Percentiles rank a stretch among this genome's conserved stretches.
Evolutionary conservation across 2,113 vertebrate species (phyloP).

Genomic region (Tragelaphus imberbis): DNA sequence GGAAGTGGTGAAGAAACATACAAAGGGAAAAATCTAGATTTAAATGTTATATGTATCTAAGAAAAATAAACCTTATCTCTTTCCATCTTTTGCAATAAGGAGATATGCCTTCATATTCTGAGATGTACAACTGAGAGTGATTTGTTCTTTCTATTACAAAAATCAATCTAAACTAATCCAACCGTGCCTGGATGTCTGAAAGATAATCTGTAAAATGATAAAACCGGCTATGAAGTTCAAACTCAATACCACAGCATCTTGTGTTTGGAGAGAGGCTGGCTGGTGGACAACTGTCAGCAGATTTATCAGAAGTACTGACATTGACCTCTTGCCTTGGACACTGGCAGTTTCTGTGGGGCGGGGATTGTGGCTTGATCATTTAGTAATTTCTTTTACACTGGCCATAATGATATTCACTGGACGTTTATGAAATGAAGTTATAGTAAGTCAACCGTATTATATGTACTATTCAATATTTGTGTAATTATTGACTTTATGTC

Average conservation of each 20-base stretch:
- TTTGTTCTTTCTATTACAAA: constrained; percentile 6
- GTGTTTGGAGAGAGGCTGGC: background rate
- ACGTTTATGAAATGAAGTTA: background rate
- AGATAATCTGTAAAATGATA: background rate
- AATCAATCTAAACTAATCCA: background rate
- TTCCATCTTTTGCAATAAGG: background rate
- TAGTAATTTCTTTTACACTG: background rate
- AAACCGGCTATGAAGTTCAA: background rate
- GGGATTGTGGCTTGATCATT: background rate
- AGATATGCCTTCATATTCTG: background rate
- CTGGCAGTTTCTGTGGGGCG: background rate
- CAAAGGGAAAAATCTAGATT: background rate
- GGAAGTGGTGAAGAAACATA: background rate
- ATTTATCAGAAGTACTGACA: background rate
- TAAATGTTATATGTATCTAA: background rate
- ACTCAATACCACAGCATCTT: background rate
- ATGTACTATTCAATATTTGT: background rate
- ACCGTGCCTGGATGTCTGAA: background rate
- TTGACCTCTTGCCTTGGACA: background rate
- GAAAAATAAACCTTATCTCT: background rate
- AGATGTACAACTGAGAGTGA: background rate
- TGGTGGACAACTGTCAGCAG: background rate
- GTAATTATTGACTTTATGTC: background rate
- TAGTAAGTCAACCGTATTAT: background rate
- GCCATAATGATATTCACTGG: background rate